Percentiles rank a stretch among this genome's conserved stretches.
Evolutionary conservation across 2,113 vertebrate species (phyloP).

Genomic region (Falcunculus frontatus): DNA sequence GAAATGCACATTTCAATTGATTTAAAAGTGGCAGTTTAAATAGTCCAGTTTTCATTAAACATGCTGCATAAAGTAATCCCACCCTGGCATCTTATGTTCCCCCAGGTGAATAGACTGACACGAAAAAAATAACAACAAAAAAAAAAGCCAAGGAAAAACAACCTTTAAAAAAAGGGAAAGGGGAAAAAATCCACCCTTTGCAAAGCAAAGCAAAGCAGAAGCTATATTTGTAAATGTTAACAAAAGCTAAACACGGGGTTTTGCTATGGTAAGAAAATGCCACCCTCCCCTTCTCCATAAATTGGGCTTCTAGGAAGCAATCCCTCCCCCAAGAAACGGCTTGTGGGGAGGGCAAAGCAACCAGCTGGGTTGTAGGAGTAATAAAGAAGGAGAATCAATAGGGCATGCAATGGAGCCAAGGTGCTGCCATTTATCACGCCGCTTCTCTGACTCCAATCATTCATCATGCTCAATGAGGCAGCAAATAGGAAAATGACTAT

Average conservation of each 20-base stretch:
- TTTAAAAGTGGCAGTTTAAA: constrained; percentile 29
- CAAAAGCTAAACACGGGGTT: constrained; percentile 78
- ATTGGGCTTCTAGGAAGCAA: constrained; percentile 89
- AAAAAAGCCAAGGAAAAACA: neutral
- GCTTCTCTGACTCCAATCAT: constrained; percentile 99
- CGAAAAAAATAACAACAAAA: neutral
- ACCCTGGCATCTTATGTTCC: neutral
- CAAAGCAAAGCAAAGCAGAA: constrained; percentile 3
- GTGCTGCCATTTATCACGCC: constrained; percentile 99
- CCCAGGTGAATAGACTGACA: neutral
- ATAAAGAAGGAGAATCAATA: constrained; percentile 99
- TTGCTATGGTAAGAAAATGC: constrained; percentile 79
- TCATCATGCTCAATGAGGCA: constrained; percentile 99
- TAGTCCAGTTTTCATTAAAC: constrained; percentile 39
- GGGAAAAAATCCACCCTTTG: neutral
- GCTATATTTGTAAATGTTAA: constrained; percentile 80
- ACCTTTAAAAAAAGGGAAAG: neutral
- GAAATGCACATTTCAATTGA: constrained; percentile 39
- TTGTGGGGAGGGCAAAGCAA: constrained; percentile 96
- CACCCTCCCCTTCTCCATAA: constrained; percentile 83
- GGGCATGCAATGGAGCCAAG: constrained; percentile 99
- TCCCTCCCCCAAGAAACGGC: constrained; percentile 85
- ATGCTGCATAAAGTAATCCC: neutral
- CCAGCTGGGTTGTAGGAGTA: constrained; percentile 99
- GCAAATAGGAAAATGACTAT: constrained; percentile 99